Evolutionary conservation across 2,888 invertebrate genomes (phyloP), one percentile per base, ranked within the genome.

Genomic region (Rhorus exstirpatorius): DNA sequence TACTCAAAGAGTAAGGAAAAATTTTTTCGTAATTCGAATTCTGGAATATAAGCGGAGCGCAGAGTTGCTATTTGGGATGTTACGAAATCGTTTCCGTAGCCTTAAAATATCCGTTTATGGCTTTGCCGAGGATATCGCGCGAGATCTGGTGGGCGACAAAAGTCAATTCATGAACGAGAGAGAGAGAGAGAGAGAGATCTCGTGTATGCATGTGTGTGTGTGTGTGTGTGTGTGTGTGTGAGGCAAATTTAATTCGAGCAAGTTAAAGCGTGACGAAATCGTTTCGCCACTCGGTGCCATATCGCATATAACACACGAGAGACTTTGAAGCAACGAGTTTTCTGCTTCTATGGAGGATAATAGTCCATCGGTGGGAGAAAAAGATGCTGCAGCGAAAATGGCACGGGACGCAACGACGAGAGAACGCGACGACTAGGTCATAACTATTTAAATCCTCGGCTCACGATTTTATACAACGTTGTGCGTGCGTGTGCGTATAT

Each of bases 261-360:
- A 89, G 87, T 91, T 90, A 90, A 90, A 87, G 88, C 88, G 90
- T 90, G 91, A 91, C 89, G 89, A 88, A 91, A 90, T 90, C 87
- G 84, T 89, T 88, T 85, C 88, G 88, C 89, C 89, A 89, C 85
- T 88, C 87, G 74, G 10, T 17, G 51, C 17, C 51, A 41, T n/a
- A 35, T 8, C 63, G 53, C 49, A 60, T 24, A 58, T 7, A 53
- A 60, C 51, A 61, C 41, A 24, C 53, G 46, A 63, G 35, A 35
- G 26, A 55, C n/a, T 26, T 61, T 35, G 41, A 53, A 19, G 26
- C 14, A 1, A n/a, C 46, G 10, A 4, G 24, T 41, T 26, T 74
- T 63, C 49, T 70, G 68, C 78, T 75, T 44, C 31, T 44, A n/a
- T n/a, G 51, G 12, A 58, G 61, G 14, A 49, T 63, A 14, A 26